Percentiles rank a stretch among this genome's conserved stretches.
Evolutionary conservation across 2,888 invertebrate genomes (phyloP).

Genomic region (Fissipunctia ypsillon): DNA sequence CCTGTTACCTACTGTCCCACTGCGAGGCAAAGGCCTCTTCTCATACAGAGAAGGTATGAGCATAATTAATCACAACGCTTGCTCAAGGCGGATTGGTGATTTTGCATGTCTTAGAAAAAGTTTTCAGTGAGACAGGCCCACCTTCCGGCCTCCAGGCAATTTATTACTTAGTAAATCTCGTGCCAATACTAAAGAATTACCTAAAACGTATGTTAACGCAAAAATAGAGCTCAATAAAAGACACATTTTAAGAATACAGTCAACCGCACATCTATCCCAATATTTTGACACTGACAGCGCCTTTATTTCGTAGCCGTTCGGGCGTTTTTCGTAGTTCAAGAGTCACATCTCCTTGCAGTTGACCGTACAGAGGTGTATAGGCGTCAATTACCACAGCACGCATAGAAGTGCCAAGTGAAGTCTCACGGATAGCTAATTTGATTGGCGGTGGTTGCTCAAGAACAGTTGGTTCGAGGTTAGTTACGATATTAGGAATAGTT

Average conservation of each 20-base stretch:
- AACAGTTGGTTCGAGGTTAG: conserved; percentile 72
- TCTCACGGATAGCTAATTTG: conserved; percentile 86
- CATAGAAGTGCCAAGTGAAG: conserved; percentile 81
- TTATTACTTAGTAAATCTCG: not conserved
- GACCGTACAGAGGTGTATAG: conserved; percentile 57
- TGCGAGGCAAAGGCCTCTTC: not conserved
- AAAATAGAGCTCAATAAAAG: conserved; percentile 43
- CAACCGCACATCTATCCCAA: not conserved
- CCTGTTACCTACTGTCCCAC: too few relatives aligned
- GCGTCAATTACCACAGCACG: conserved; percentile 77
- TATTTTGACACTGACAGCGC: not conserved
- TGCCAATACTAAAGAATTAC: conserved; percentile 4
- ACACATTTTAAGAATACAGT: conserved; percentile 57
- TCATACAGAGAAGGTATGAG: not conserved
- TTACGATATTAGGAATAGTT: conserved; percentile 24
- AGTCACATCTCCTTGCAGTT: conserved; percentile 1
- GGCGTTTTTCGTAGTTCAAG: not conserved
- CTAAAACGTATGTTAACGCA: conserved; percentile 30
- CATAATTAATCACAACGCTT: not conserved
- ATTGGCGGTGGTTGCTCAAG: conserved; percentile 81
- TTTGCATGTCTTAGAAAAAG: not conserved
- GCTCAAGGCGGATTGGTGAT: not conserved
- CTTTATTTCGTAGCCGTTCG: not conserved
- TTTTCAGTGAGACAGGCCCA: not conserved
- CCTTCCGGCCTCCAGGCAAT: not conserved